Conservation (phyloP, 2,113 vertebrate species). For the Anolis carolinensis region DNA sequence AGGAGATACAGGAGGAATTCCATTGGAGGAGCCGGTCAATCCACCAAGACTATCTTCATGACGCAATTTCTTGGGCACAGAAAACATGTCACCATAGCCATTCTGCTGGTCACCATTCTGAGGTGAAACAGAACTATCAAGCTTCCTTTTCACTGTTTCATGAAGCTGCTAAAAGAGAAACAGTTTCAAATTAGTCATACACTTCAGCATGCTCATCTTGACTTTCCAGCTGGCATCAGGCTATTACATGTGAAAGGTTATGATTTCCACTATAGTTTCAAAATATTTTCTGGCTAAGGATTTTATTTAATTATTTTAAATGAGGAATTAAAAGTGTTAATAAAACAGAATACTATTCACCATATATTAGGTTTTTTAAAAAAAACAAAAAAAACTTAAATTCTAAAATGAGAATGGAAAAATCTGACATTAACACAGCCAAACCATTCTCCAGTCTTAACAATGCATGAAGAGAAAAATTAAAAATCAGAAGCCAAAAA, state of each 20-base stretch:
- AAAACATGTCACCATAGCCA: slow-evolving; percentile 87
- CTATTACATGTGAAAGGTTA: neutral
- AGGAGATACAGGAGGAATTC: slow-evolving; percentile 77
- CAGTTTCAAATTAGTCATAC: slow-evolving; percentile 20
- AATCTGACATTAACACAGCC: neutral
- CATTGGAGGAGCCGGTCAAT: slow-evolving; percentile 81
- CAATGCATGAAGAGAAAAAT: too few species aligned
- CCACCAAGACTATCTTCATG: slow-evolving; percentile 77
- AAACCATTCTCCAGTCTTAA: too few species aligned
- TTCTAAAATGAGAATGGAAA: neutral
- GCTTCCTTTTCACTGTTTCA: slow-evolving; percentile 93
- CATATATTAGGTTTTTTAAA: slow-evolving; percentile 22
- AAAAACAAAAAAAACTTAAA: too few species aligned
- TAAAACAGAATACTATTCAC: neutral
- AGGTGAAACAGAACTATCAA: slow-evolving; percentile 86
- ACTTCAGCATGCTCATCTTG: neutral
- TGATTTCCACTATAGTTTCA: neutral
- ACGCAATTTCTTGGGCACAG: slow-evolving; percentile 87
- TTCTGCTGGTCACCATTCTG: slow-evolving; percentile 88
- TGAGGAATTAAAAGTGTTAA: neutral
- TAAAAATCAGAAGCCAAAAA: too few species aligned
- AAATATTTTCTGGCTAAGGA: neutral
- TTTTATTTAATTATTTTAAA: neutral
- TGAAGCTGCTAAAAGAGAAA: slow-evolving; percentile 83
- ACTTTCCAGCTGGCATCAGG: neutral